Evolutionary conservation across 2,888 invertebrate species (phyloP).

Genomic region (Idaea dimidiata): DNA sequence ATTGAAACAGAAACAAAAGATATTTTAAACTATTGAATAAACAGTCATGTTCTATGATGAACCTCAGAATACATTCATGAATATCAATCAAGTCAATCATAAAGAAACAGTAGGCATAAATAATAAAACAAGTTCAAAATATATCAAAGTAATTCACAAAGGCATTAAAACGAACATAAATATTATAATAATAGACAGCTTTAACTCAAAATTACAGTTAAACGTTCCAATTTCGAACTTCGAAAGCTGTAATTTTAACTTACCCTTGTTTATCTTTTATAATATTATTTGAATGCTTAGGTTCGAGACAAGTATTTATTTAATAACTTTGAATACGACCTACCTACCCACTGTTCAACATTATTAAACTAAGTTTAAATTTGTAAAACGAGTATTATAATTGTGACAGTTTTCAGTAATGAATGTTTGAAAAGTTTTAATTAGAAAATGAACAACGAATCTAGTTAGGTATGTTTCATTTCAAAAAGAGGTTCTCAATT

Average conservation of each 20-base stretch:
- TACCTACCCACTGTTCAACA: background rate
- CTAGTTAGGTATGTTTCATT: too few relatives aligned
- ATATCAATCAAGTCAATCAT: too few relatives aligned
- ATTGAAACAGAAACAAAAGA: too few relatives aligned
- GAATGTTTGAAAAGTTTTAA: too few relatives aligned
- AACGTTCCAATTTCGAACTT: background rate
- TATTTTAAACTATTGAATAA: too few relatives aligned
- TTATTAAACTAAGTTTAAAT: too few relatives aligned
- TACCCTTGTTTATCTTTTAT: background rate
- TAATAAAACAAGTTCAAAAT: background rate
- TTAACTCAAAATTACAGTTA: background rate
- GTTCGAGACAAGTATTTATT: background rate
- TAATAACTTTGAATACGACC: background rate
- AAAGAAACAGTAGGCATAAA: background rate
- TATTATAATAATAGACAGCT: background rate
- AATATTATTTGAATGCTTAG: background rate
- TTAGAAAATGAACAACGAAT: too few relatives aligned
- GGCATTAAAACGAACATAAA: background rate
- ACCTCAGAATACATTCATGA: too few relatives aligned
- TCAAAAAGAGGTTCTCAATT: too few relatives aligned
- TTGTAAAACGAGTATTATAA: too few relatives aligned
- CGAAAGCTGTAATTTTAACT: background rate
- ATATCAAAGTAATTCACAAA: background rate
- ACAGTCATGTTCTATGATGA: too few relatives aligned
- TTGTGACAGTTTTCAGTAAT: too few relatives aligned